A percentile compares a stretch with the other conserved stretches of the same genome.
Evolutionary conservation across 2,888 invertebrate genomes (phyloP).

Genomic region (Drosophila neotestacea): DNA sequence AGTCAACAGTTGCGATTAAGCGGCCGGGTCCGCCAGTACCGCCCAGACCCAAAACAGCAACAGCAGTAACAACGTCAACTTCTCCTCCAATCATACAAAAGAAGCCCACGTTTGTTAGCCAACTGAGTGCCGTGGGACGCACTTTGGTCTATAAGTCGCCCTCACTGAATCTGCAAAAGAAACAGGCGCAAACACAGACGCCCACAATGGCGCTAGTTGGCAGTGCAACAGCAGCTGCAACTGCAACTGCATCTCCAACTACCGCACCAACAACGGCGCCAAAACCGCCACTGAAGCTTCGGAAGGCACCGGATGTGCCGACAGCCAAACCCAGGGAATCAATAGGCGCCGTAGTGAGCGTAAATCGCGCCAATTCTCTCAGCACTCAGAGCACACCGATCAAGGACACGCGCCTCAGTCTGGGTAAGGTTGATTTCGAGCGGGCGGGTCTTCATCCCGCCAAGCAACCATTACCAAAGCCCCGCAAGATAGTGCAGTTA

Average conservation of each 20-base stretch:
- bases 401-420: conserved; percentile 81
- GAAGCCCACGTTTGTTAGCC: conserved; percentile 76
- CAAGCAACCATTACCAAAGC: conserved; percentile 78
- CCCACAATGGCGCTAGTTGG: conserved; percentile 67
- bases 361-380: conserved; percentile 70
- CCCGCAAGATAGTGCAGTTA: conserved; percentile 81
- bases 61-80: conserved; percentile 27
- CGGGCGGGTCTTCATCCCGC: conserved; percentile 75
- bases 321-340: conserved; percentile 72
- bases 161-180: conserved; percentile 82
- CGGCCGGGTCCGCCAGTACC: conserved; percentile 91
- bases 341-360: conserved; percentile 45
- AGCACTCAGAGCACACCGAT: conserved; percentile 57
- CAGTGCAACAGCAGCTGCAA: conserved; percentile 39
- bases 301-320: conserved; percentile 83
- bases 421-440: conserved; percentile 81
- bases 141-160: conserved; percentile 85
- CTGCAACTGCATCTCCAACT: conserved; percentile 35
- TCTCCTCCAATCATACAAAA: conserved; percentile 73
- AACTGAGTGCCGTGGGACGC: conserved; percentile 82
- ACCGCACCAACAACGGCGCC: conserved; percentile 57
- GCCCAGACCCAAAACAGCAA: conserved; percentile 88
- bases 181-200: conserved; percentile 78
- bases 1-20: conserved; percentile 86
- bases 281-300: conserved; percentile 77